Base-by-base conservation (phyloP, 1,140 invertebrate species). In the Bombus difficillimus region DNA sequence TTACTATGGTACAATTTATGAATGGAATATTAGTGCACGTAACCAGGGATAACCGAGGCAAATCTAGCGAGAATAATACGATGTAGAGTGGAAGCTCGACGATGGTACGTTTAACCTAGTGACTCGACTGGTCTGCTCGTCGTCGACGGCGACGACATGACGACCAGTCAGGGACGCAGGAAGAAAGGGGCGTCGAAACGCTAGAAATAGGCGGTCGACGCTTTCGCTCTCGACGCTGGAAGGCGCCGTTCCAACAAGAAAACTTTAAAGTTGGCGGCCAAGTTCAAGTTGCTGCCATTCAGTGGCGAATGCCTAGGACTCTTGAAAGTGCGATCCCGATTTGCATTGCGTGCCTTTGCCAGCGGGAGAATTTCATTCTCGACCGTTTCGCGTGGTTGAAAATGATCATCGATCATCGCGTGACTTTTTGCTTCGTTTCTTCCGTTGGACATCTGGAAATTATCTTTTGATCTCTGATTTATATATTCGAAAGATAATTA, bases 261-360 rank as follows among this genome's bases (percentile, higher is more conserved):
- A 94, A 93, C 92, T 93, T 90, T 86, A 75, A 92, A 93, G 90
- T 92, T 93, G 87, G 90, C 92, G 94, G 94, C 93, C 94, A 95
- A 95, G 94, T 95, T 94, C 94, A 94, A 94, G 92, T 92, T 88
- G 86, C 85, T 92, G 79, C 81, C 78, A 90, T 90, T 91, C 89
- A 90, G 74, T 74, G 72, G 89, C 79, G 85, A 88, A 90, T 90
- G 83, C 87, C 86, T 86, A 68, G 78, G 62, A 86, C 85, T 89
- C 88, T 86, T 79, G 86, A 83, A 88, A 90, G 89, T 69, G 86
- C 22, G 81, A 86, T 86, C 81, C 53, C 81, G 81, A 83, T 86
- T 86, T 86, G 74, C 74, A 84, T 86, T 77, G 85, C 81, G 74
- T 73, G 72, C 73, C 73, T 72, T 59, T 74, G 71, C 71, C 77